Base-by-base conservation (phyloP, 1,140 invertebrate genomes). In the Palaemon carinicauda region DNA sequence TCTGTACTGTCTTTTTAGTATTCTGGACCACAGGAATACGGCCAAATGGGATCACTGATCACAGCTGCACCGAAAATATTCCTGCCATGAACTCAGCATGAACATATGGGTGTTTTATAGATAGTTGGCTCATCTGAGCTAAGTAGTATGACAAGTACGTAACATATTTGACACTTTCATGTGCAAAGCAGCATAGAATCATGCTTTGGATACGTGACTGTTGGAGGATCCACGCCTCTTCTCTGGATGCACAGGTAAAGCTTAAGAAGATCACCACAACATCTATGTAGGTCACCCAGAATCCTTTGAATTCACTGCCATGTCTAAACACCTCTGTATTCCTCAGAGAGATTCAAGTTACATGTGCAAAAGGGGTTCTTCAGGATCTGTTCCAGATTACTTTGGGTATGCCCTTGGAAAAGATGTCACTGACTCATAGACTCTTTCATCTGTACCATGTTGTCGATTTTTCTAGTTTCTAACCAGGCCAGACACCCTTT, bases 1-100 rank as follows among this genome's bases (percentile, higher is more conserved):
- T 52, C 24, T 84, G 79, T n/a, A 56, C 52, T 19, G 82, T 84
- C 53, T 79, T 53, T 69, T 86, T 53, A 10, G 60, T 65, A 29
- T 54, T 80, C n/a, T 86, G 83, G 60, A 80, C 75, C 3, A 86
- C 75, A 9, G 83, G 83, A n/a, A 86, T 80, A 4, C 83, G 74
- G 29, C 53, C 83, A 65, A 80, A 86, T 12, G 83, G n/a, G 27
- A 80, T 86, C 12, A 9, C 14, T n/a, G 54, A 10, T 14, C 29
- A 24, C n/a, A 86, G 52, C 33, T 86, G 75, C 19, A 69, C 75
- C 24, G 24, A 86, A 51, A 80, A 86, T n/a, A 19, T 31, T 54
- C 82, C 82, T 33, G 2, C 31, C 51, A 80, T 21, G 5, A 86
- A 21, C 17, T 69, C 14, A 14, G 3, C 12, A 17, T 86, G n/a